phyloP scores from a whole-genome alignment of 2,797 vertebrate genomes.

The Anomalospiza imberbis region DNA sequence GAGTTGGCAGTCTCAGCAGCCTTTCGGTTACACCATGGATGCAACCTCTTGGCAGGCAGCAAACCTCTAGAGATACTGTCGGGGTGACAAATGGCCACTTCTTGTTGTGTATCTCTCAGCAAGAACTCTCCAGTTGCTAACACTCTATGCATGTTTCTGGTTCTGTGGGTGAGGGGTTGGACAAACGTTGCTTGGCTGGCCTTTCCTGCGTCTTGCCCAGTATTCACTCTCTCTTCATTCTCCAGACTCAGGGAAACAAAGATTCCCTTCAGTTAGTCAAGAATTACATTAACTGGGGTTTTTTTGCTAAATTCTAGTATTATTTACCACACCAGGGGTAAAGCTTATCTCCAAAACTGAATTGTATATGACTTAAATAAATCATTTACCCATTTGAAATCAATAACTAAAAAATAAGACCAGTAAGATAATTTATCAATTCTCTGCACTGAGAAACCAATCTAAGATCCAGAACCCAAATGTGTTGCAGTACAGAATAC shows the following conservation, averaged over 20 bases:
- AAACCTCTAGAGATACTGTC: background rate
- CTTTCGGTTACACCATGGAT: background rate
- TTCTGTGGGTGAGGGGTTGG: background rate
- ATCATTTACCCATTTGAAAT: background rate
- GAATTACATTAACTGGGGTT: background rate
- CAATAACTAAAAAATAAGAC: background rate
- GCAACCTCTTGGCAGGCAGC: background rate
- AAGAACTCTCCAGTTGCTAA: background rate
- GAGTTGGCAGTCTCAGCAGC: fast-evolving
- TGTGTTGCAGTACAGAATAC: background rate
- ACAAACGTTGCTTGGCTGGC: fast-evolving
- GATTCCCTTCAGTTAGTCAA: background rate
- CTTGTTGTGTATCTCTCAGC: background rate
- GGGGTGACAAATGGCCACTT: background rate
- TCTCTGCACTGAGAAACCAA: background rate
- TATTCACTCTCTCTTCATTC: background rate
- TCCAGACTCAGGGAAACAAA: background rate
- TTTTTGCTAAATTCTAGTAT: background rate
- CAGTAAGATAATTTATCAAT: background rate
- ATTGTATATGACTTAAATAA: background rate
- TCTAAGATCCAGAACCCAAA: background rate
- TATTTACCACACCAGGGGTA: background rate
- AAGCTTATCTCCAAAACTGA: background rate
- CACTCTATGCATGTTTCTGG: background rate
- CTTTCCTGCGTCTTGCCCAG: background rate